Base-by-base conservation (phyloP, 2,797 vertebrate species). In the Cephalopachus bancanus region DNA sequence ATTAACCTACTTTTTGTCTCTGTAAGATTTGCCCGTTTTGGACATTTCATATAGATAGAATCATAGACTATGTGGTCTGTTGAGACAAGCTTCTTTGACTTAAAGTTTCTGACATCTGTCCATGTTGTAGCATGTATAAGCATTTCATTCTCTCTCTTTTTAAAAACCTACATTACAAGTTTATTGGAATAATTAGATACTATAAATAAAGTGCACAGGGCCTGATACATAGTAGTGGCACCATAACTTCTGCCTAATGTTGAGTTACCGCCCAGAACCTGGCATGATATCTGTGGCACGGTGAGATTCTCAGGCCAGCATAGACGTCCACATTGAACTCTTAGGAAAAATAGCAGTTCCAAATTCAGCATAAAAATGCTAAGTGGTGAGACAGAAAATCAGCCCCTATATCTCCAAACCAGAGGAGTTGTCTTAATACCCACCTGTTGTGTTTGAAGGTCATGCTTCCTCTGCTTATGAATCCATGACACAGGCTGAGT, bases 131-230 rank as follows among this genome's bases (percentile, higher is more conserved):
- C 44, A 33, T 69, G 3, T 12, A 10, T 85, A 71, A 53, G 6
- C n/a, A 37, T 62, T 85, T 60, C 19, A 19, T 67, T 59, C 49
- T 14, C 49, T 2, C 10, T 59, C 65, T 83, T 85, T 30, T 24
- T 22, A 67, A 67, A 79, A 93, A 93, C 10, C 15, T 89, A n/a
- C 0, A 28, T 28, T 10, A 28, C 17, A 78, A 51, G 7, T 78
- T 83, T 81, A 71, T 15, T 53, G 37, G 92, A 94, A 93, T 74
- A 83, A 87, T 76, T 11, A 94, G n/a, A n/a, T 88, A 87, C 67
- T 65, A 51, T 44, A 75, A 78, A 89, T 12, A 94, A 91, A 95
- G 64, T 59, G 49, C 57, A 65, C 59, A 96, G 22, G 17, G 17
- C 57, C 49, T 91, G 33, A 57, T 15, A 76, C 11, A 37, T 4